Percentiles rank a stretch among this genome's conserved stretches.
These are phyloP conservation scores for Trachemys scripta DNA, from an alignment of 2,113 vertebrate species.

Conservation along the genomic window DNA sequence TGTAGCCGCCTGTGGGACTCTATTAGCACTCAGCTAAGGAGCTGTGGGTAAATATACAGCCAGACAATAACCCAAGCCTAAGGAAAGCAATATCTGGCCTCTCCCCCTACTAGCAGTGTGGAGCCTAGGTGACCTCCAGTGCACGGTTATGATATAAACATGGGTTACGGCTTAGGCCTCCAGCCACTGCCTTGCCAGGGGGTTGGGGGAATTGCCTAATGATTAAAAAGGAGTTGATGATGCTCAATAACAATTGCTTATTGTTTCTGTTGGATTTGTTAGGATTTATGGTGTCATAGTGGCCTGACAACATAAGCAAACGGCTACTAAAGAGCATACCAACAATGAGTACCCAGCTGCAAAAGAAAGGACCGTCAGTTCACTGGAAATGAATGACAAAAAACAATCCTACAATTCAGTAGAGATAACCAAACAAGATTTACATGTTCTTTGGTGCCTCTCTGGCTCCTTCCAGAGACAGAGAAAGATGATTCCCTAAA, in stretches of 20 bases:
- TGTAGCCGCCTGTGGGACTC: neutral
- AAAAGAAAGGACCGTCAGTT: rapidly evolving
- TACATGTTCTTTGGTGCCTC: neutral
- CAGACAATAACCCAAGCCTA: neutral
- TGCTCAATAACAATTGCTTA: neutral
- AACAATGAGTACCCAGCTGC: neutral
- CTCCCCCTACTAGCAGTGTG: neutral
- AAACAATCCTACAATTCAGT: neutral
- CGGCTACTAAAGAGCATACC: neutral
- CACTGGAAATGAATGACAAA: neutral
- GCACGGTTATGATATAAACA: neutral
- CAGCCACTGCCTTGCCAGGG: rapidly evolving
- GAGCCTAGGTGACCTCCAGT: neutral
- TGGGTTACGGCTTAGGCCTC: neutral
- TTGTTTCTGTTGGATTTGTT: constrained; percentile 4
- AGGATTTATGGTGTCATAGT: constrained; percentile 6
- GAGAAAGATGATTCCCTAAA: neutral
- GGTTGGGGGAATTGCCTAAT: neutral
- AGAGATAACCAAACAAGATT: neutral
- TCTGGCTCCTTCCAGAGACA: neutral
- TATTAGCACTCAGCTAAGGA: neutral
- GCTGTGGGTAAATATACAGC: neutral
- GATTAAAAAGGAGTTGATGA: neutral
- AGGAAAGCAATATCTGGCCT: neutral
- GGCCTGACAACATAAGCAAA: neutral